Percentiles rank a stretch among this genome's conserved stretches.
phyloP scores from a whole-genome alignment of 2,888 invertebrate genomes.

The Callimorpha dominula region DNA sequence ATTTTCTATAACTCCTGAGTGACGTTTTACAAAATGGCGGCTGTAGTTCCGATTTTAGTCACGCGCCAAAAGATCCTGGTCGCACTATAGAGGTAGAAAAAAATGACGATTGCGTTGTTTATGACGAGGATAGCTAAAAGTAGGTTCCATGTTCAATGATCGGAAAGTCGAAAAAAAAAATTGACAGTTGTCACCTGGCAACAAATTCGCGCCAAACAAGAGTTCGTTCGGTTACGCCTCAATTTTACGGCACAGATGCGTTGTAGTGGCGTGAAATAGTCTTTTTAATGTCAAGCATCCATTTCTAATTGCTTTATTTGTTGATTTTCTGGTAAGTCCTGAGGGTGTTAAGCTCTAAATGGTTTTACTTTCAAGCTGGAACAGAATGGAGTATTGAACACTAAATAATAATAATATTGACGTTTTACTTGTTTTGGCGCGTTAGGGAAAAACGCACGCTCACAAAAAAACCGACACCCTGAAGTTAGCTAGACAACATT shows the following conservation, averaged over 20 bases:
- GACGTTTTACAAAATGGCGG: not conserved
- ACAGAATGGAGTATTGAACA: not conserved
- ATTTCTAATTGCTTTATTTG: conserved; percentile 61
- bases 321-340: conserved; percentile 33
- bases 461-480: too few relatives aligned
- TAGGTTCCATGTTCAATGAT: not conserved
- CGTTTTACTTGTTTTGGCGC: too few relatives aligned
- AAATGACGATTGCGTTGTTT: not conserved
- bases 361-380: conserved; percentile 14
- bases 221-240: conserved; percentile 48
- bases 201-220: conserved; percentile 50
- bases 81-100: not conserved
- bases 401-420: not conserved
- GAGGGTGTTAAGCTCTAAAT: conserved; percentile 39
- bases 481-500: too few relatives aligned
- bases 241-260: conserved; percentile 76
- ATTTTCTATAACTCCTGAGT: not conserved
- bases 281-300: conserved; percentile 63
- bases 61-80: not conserved
- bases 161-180: not conserved
- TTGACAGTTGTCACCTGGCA: conserved; percentile 49
- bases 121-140: not conserved
- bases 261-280: conserved; percentile 66
- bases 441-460: too few relatives aligned
- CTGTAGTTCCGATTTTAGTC: not conserved